Evolutionary conservation across 2,113 vertebrate species (phyloP).

Genomic region (Smithornis capensis): DNA sequence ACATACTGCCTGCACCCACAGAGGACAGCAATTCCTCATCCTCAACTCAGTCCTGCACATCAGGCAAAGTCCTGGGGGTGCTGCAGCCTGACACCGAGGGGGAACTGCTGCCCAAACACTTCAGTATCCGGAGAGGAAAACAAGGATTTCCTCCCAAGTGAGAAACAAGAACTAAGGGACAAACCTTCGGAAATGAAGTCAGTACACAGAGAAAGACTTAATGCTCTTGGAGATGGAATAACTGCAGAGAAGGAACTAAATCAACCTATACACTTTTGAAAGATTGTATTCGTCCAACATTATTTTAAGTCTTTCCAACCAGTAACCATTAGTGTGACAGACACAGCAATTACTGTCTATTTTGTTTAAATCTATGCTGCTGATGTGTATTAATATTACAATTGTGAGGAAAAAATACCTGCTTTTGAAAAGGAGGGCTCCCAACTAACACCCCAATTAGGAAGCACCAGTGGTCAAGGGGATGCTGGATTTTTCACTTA

Average conservation of each 20-base stretch:
- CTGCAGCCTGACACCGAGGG: not conserved
- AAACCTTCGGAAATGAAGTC: constrained; percentile 23
- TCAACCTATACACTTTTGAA: not conserved
- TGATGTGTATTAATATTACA: constrained; percentile 30
- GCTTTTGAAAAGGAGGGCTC: not conserved
- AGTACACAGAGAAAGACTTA: not conserved
- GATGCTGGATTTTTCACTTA: not conserved
- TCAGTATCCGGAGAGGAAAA: not conserved
- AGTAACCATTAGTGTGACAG: constrained; percentile 35
- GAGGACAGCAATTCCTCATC: not conserved
- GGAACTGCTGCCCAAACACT: not conserved
- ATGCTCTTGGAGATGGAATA: not conserved
- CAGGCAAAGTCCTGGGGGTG: not conserved
- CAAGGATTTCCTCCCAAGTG: not conserved
- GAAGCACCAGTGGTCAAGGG: not conserved
- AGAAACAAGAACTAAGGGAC: not conserved
- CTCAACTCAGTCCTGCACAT: not conserved
- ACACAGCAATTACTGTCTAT: constrained; percentile 41
- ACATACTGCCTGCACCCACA: not conserved
- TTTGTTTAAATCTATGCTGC: constrained; percentile 21
- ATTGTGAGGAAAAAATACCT: not conserved
- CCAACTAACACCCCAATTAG: not conserved
- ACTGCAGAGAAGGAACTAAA: not conserved
- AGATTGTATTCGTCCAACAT: not conserved
- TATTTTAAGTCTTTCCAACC: constrained; percentile 32